Base-by-base conservation (phyloP, 2,113 vertebrate genomes). In the Sinocyclocheilus anophthalmus region DNA sequence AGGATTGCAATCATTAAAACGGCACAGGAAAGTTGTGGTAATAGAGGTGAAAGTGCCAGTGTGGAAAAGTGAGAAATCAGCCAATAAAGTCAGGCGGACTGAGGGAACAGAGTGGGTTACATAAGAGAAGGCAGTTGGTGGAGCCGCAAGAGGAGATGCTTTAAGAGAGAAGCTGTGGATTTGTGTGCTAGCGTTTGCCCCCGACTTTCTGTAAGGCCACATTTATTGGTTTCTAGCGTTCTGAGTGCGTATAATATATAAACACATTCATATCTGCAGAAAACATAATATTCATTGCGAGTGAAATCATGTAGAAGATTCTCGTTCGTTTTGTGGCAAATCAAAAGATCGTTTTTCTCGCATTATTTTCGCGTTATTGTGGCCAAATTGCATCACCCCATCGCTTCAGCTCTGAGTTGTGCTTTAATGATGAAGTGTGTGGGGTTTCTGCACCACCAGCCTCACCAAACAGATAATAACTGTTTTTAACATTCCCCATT, bases 101-200 rank as follows among this genome's bases (percentile, higher is more conserved):
- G 88, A 90, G 89, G 90, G 91, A 91, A 89, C 92, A 92, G 88
- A 88, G 91, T 93, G 90, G 92, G 90, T 94, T 95, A 94, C 90
- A 90, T 95, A 96, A 96, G 94, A 94, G 88, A 91, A 93, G 93
- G 90, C 91, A 92, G 91, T 93, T 92, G 92, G 90, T 92, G 89
- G 85, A 89, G 90, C 92, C 90, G 91, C 91, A 90, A 83, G 86
- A 81, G 69, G 85, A 86, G 87, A 89, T 61, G 78, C 83, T 87
- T 45, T 85, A 75, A 87, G 70, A 89, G 81, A 82, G 84, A 75
- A 89, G 88, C 86, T 78, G 85, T 91, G 91, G 91, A 92, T 92
- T 91, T 79, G 87, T 88, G 86, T 92, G 92, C 89, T 86, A 92
- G 92, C 92, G 91, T 92, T 93, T 93, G 91, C 91, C 92, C 87